These are phyloP conservation scores for Gryon sp. DNA, from an alignment of 1,140 invertebrate species.

Conservation along the genomic window DNA sequence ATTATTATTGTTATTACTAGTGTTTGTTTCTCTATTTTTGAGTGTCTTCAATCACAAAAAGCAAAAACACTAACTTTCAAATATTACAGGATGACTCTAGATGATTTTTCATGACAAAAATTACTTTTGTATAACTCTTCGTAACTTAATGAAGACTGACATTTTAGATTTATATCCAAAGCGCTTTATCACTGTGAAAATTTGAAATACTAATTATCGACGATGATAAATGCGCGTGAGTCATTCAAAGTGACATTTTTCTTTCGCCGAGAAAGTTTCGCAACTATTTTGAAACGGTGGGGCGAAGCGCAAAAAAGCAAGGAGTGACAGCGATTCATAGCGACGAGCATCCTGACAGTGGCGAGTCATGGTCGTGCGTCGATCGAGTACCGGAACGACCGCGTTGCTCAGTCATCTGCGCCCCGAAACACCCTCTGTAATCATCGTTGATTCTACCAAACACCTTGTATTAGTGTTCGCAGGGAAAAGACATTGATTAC, in stretches of 20 bases:
- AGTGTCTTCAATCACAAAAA: background rate
- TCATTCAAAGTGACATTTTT: slow-evolving; percentile 58
- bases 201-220: slow-evolving; percentile 60
- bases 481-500: slow-evolving; percentile 40
- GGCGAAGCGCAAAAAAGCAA: slow-evolving; percentile 33
- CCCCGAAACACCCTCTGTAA: slow-evolving; percentile 65
- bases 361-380: slow-evolving; percentile 70
- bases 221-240: slow-evolving; percentile 60
- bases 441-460: slow-evolving; percentile 65
- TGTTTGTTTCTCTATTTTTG: no score
- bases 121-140: slow-evolving; percentile 11
- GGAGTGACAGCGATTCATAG: slow-evolving; percentile 51
- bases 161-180: slow-evolving; percentile 46
- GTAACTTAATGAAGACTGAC: slow-evolving; percentile 53
- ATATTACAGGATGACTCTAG: slow-evolving; percentile 16
- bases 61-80: slow-evolving; percentile 1
- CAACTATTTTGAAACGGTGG: slow-evolving; percentile 49
- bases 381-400: slow-evolving; percentile 67
- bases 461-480: slow-evolving; percentile 30
- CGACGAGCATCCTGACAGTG: slow-evolving; percentile 62
- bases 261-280: slow-evolving; percentile 48
- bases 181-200: slow-evolving; percentile 55
- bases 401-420: slow-evolving; percentile 69
- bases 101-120: slow-evolving; percentile 28
- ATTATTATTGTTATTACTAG: no score